Conservation (phyloP, 2,888 invertebrate genomes). For the Nymphalis urticae region DNA sequence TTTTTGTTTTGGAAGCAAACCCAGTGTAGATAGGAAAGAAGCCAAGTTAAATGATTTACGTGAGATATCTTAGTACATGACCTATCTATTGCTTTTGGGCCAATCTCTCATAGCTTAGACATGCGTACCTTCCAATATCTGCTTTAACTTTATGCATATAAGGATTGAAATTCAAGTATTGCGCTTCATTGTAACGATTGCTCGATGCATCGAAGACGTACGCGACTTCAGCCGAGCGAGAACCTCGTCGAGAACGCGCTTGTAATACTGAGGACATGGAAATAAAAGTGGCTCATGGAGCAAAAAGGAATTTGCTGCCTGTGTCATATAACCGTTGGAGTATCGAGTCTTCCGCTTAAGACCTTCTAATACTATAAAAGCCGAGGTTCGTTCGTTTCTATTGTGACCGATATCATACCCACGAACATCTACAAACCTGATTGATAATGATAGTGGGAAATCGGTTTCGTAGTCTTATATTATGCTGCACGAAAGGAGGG, state of each 20-base stretch:
- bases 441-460: too few species aligned
- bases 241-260: neutral
- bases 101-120: conserved; percentile 20
- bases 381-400: too few species aligned
- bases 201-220: conserved; percentile 13
- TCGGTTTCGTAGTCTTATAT: too few species aligned
- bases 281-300: neutral
- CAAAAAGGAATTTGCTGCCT: neutral
- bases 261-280: conserved; percentile 2
- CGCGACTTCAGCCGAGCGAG: conserved; percentile 9
- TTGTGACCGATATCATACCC: too few species aligned
- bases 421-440: too few species aligned
- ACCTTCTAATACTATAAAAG: too few species aligned
- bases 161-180: neutral
- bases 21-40: conserved; percentile 10
- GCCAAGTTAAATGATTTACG: conserved; percentile 29
- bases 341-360: neutral
- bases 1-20: conserved; percentile 7
- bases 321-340: neutral
- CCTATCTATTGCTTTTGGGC: conserved; percentile 26
- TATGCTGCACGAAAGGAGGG: too few species aligned
- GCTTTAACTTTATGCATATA: conserved; percentile 1
- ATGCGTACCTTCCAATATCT: neutral
- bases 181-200: neutral
- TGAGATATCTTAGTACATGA: conserved; percentile 28